phyloP scores from a whole-genome alignment of 2,797 vertebrate genomes.

The Peromyscus attwateri region DNA sequence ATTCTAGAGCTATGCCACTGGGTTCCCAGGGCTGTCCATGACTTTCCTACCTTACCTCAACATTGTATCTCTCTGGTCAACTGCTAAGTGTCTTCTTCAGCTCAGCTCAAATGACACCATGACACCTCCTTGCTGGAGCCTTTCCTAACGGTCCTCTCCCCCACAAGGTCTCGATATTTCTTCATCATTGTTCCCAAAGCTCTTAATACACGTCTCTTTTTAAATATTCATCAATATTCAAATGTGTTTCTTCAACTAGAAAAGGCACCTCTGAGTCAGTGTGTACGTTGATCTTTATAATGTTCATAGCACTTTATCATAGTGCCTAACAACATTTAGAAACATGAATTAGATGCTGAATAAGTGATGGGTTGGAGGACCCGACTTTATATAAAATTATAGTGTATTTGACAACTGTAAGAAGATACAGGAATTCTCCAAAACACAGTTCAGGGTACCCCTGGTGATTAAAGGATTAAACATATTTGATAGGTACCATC shows the following conservation, averaged over 20 bases:
- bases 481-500: neutral
- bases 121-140: neutral
- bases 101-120: neutral
- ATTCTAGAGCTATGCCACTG: neutral
- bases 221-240: neutral
- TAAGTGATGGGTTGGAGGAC: neutral
- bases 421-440: neutral
- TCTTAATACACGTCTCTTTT: neutral
- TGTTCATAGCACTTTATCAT: neutral
- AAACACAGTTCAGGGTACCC: neutral
- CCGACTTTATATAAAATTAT: neutral
- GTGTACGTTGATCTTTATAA: neutral
- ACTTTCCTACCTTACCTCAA: neutral
- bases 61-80: neutral
- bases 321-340: neutral
- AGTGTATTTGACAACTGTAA: neutral
- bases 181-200: neutral
- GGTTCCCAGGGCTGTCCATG: neutral
- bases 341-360: conserved; percentile 17
- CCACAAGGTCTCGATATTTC: neutral
- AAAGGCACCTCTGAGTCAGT: neutral
- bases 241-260: neutral
- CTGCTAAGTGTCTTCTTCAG: neutral
- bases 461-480: neutral
- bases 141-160: neutral